Evolutionary conservation across 2,113 vertebrate genomes (phyloP), one percentile per base, ranked within the genome.

Genomic region (Cottus gobio): DNA sequence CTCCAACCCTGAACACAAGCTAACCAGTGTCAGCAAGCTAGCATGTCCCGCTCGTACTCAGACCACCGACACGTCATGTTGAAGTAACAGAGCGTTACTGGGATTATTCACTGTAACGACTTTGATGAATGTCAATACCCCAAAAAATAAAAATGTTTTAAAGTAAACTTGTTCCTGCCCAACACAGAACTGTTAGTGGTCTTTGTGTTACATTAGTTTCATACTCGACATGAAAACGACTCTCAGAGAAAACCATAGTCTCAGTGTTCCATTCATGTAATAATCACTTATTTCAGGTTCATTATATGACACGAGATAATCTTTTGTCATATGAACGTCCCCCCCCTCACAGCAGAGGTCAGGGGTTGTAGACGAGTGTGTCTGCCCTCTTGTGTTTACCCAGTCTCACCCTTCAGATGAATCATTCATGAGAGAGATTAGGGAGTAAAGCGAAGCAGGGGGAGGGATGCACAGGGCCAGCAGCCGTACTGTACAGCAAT

Each of bases 311-410:
- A 56, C 10, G 2, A 56, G 1, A 26, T 26, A 56, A 13, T 26
- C 52, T n/a, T n/a, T n/a, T n/a, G n/a, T n/a, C n/a, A n/a, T n/a
- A n/a, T n/a, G n/a, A n/a, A n/a, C n/a, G n/a, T n/a, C n/a, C n/a
- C n/a, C n/a, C n/a, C n/a, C n/a, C n/a, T n/a, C n/a, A n/a, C n/a
- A n/a, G n/a, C n/a, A 65, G 83, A 85, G 72, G 67, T 78, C 77
- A 80, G 36, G 42, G 54, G 68, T 68, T 73, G 68, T 46, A 56
- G 61, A 50, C 31, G 56, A 81, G 61, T 28, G 78, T 66, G 61
- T 82, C 75, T 46, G 77, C 37, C 68, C 61, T 75, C 65, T 75
- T 85, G 78, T 91, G 77, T 86, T 89, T 87, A 54, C 75, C 71
- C 67, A 62, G 16, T 74, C 76, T 77, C 62, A 82, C 58, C 63